phyloP scores from a whole-genome alignment of 1,140 invertebrate species.

The Eciton burchellii region DNA sequence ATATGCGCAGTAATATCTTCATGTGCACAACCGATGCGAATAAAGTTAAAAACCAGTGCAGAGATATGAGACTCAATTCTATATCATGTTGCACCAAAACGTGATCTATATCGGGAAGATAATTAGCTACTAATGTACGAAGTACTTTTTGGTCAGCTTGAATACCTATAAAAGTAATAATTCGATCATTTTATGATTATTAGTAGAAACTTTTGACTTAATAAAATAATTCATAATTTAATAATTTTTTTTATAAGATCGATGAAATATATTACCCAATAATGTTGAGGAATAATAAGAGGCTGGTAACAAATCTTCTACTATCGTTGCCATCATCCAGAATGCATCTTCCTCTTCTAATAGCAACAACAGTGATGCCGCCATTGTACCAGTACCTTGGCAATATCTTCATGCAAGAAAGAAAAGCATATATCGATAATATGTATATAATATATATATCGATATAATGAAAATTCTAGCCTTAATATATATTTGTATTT shows the following conservation, averaged over 20 bases:
- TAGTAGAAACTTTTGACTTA: constrained; percentile 7
- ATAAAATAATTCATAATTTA: background rate
- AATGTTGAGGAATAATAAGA: constrained; percentile 98
- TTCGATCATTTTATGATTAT: constrained; percentile 21
- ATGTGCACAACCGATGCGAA: constrained; percentile 99
- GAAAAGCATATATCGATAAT: constrained; percentile 10
- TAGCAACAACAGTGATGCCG: constrained; percentile 96
- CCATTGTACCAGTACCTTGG: constrained; percentile 98
- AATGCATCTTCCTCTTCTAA: constrained; percentile 99
- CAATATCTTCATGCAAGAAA: constrained; percentile 90
- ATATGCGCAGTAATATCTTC: constrained; percentile 97
- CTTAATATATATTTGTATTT: constrained; percentile 54
- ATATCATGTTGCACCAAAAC: constrained; percentile 97
- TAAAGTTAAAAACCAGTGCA: constrained; percentile 99
- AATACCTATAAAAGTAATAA: constrained; percentile 86
- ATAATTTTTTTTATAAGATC: background rate
- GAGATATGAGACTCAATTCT: constrained; percentile 97
- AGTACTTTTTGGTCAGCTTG: constrained; percentile 98
- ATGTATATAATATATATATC: constrained; percentile 5
- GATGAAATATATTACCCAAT: constrained; percentile 87
- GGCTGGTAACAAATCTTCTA: constrained; percentile 98
- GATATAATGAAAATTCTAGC: no score
- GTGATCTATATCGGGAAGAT: constrained; percentile 95
- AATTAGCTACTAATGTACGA: constrained; percentile 94
- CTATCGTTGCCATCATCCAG: constrained; percentile 99